A percentile compares a stretch with the other conserved stretches of the same genome.
Conservation (phyloP, 2,797 vertebrate genomes). For the Mycteria americana region DNA sequence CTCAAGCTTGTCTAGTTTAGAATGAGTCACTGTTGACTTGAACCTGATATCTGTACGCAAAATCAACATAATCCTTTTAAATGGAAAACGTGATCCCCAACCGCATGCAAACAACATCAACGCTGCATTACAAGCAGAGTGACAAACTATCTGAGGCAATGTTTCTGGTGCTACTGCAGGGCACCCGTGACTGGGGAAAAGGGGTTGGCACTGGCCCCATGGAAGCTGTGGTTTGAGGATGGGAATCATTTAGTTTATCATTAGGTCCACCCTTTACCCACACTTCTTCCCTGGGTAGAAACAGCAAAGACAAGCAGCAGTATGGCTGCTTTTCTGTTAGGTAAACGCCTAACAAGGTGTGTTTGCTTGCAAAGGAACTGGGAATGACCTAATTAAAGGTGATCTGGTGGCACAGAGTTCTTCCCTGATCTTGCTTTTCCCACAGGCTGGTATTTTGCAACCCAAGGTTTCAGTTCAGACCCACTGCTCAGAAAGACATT, state of each 20-base stretch:
- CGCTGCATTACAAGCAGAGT: background rate
- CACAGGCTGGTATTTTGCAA: background rate
- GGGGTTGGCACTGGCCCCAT: background rate
- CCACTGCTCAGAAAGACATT: background rate
- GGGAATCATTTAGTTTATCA: background rate
- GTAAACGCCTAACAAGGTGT: background rate
- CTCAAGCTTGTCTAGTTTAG: background rate
- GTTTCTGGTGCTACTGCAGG: background rate
- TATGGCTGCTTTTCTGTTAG: background rate
- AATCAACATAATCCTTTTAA: background rate
- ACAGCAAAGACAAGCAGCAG: background rate
- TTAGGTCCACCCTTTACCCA: background rate
- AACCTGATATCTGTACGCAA: background rate
- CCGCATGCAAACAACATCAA: background rate
- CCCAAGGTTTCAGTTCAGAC: background rate
- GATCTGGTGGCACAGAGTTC: background rate
- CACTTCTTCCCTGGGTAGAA: background rate
- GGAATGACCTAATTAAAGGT: background rate
- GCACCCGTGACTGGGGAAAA: background rate
- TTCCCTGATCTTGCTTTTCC: background rate
- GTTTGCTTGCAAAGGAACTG: background rate
- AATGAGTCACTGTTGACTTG: background rate
- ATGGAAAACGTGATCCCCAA: background rate
- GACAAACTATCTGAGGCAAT: background rate
- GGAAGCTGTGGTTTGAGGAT: background rate